Evolutionary conservation across 2,888 invertebrate species (phyloP).

Genomic region (Himalopsyche tibetana): DNA sequence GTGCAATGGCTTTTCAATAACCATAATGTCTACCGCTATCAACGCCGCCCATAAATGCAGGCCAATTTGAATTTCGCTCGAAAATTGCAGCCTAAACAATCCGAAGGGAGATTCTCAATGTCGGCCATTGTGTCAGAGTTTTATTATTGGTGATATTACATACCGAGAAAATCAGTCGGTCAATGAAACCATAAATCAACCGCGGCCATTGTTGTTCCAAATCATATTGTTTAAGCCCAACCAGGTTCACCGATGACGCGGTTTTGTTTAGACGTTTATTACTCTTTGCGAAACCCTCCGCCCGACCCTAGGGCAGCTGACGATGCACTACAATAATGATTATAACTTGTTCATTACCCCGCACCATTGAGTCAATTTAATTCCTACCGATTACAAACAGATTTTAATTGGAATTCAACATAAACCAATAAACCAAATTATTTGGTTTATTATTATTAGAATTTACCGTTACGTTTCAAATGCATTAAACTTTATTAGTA

Average conservation of each 20-base stretch:
- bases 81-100: slow-evolving; percentile 2
- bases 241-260: neutral
- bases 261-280: slow-evolving; percentile 21
- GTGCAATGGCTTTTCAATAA: too few relatives aligned
- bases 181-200: slow-evolving; percentile 63
- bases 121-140: slow-evolving; percentile 44
- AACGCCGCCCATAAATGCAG: slow-evolving; percentile 21
- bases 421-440: neutral
- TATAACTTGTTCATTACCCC: slow-evolving; percentile 15
- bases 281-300: slow-evolving; percentile 20
- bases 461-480: neutral
- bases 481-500: too few relatives aligned
- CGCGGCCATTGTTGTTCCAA: slow-evolving; percentile 50
- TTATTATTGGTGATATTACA: slow-evolving; percentile 34
- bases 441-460: neutral
- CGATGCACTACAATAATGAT: slow-evolving; percentile 17
- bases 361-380: neutral
- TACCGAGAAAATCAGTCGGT: slow-evolving; percentile 55
- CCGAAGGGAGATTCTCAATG: slow-evolving; percentile 39
- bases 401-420: neutral
- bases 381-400: neutral
- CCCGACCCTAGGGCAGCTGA: slow-evolving; percentile 50
- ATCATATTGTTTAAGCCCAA: slow-evolving; percentile 22
- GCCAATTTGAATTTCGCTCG: slow-evolving; percentile 23
- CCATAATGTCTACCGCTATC: slow-evolving; percentile 6